Conservation (phyloP, 2,113 vertebrate genomes). For the Nansenia antarctica region DNA sequence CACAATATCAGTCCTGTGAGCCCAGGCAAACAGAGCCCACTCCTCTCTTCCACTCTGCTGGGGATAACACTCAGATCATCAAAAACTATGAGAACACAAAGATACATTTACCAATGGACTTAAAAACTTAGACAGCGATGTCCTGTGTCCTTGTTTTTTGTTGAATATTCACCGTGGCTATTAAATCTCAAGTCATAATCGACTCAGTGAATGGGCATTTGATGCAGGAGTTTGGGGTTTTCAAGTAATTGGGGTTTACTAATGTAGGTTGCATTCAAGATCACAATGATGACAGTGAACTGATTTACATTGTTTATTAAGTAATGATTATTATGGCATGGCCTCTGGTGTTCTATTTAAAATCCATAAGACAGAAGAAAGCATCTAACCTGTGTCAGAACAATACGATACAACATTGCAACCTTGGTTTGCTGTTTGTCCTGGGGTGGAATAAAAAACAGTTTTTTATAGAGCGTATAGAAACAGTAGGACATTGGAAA, state of each 20-base stretch:
- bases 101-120: not conserved
- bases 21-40: too few species aligned
- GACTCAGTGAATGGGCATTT: not conserved
- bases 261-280: not conserved
- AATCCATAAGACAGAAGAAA: too few species aligned
- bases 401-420: too few species aligned
- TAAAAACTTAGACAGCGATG: not conserved
- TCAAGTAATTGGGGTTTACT: not conserved
- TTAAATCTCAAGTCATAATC: too few species aligned
- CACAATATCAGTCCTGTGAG: too few species aligned
- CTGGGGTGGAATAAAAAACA: too few species aligned
- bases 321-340: not conserved
- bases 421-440: too few species aligned
- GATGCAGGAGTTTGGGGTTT: not conserved
- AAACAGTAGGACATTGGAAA: too few species aligned
- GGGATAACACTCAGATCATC: not conserved
- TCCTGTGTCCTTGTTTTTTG: constrained; percentile 21
- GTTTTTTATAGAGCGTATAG: too few species aligned
- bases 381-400: too few species aligned
- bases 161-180: constrained; percentile 8
- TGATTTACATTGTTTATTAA: too few species aligned
- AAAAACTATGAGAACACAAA: not conserved
- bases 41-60: not conserved
- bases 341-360: too few species aligned
- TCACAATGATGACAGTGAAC: not conserved